Evolutionary conservation across 1,140 invertebrate species (phyloP).

Genomic region (Pararge aegeria): DNA sequence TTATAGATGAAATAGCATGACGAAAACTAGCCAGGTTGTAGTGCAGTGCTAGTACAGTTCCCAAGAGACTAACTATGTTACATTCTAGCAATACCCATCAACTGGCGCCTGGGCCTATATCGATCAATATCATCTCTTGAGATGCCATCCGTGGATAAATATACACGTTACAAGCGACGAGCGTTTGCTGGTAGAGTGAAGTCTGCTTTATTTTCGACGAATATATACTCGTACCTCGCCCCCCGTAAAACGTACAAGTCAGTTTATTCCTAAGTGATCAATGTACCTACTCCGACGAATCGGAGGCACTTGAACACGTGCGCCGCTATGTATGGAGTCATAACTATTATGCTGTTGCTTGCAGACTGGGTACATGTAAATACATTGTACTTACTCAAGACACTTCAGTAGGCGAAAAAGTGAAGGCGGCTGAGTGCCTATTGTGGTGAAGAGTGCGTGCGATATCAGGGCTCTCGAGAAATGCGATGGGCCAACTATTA

Average conservation of each 20-base stretch:
- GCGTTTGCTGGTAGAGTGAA: too few relatives aligned
- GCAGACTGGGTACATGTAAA: slow-evolving; percentile 21
- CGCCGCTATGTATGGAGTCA: slow-evolving; percentile 15
- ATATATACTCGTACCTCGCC: not conserved
- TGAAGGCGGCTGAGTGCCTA: slow-evolving; percentile 48
- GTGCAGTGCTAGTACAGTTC: too few relatives aligned
- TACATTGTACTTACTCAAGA: slow-evolving; percentile 45
- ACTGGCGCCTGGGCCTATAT: too few relatives aligned
- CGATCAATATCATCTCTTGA: too few relatives aligned
- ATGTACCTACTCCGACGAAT: slow-evolving; percentile 19
- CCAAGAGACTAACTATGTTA: too few relatives aligned
- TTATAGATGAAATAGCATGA: too few relatives aligned
- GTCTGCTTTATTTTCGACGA: too few relatives aligned
- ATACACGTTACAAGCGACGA: too few relatives aligned
- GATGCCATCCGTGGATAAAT: too few relatives aligned
- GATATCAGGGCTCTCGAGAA: slow-evolving; percentile 43
- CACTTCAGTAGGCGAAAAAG: slow-evolving; percentile 52
- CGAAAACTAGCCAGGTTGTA: too few relatives aligned
- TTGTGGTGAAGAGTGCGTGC: slow-evolving; percentile 48
- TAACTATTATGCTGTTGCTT: slow-evolving; percentile 15
- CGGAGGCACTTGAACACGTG: slow-evolving; percentile 21
- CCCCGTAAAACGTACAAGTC: not conserved
- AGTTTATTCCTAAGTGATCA: slow-evolving; percentile 8
- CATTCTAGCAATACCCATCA: too few relatives aligned
- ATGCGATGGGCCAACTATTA: slow-evolving; percentile 38